phyloP scores from a whole-genome alignment of 1,140 invertebrate genomes.

The Psilanteris sp. region DNA sequence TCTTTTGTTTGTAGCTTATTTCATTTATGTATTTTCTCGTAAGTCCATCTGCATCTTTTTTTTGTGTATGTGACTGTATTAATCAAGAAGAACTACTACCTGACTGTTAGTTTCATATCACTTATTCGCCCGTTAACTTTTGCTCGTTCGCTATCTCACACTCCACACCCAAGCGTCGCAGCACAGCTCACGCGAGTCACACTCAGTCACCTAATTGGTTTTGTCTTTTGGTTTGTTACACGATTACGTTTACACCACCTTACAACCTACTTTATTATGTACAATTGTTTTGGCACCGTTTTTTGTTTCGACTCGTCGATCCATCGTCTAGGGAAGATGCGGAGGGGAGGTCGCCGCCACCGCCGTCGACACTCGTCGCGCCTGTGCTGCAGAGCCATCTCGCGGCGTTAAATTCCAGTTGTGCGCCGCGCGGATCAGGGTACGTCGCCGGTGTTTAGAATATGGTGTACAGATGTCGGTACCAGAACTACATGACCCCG shows the following conservation, averaged over 20 bases:
- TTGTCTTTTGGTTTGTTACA: slow-evolving; percentile 27
- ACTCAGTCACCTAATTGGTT: slow-evolving; percentile 20
- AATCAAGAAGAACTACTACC: slow-evolving; percentile 31
- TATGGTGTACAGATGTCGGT: slow-evolving; percentile 2
- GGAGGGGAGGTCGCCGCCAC: not conserved
- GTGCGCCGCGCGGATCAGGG: slow-evolving; percentile 7
- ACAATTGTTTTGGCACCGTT: slow-evolving; percentile 78
- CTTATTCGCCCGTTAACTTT: not conserved
- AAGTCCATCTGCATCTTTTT: slow-evolving; percentile 8
- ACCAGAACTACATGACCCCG: not conserved
- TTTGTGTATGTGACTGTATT: slow-evolving; percentile 14
- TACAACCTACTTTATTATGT: slow-evolving; percentile 75
- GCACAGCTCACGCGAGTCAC: slow-evolving; percentile 67
- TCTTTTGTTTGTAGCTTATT: not conserved
- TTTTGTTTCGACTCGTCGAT: slow-evolving; percentile 51
- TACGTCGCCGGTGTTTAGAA: not conserved
- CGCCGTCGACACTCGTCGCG: slow-evolving; percentile 51
- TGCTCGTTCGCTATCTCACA: slow-evolving; percentile 6
- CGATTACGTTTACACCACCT: slow-evolving; percentile 48
- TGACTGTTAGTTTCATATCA: not conserved
- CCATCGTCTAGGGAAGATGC: not conserved
- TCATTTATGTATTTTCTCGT: slow-evolving; percentile 34
- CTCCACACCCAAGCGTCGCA: slow-evolving; percentile 63
- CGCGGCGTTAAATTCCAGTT: slow-evolving; percentile 38
- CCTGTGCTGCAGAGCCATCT: slow-evolving; percentile 67